Base-by-base conservation (phyloP, 2,113 vertebrate genomes). In the Lepus europaeus region DNA sequence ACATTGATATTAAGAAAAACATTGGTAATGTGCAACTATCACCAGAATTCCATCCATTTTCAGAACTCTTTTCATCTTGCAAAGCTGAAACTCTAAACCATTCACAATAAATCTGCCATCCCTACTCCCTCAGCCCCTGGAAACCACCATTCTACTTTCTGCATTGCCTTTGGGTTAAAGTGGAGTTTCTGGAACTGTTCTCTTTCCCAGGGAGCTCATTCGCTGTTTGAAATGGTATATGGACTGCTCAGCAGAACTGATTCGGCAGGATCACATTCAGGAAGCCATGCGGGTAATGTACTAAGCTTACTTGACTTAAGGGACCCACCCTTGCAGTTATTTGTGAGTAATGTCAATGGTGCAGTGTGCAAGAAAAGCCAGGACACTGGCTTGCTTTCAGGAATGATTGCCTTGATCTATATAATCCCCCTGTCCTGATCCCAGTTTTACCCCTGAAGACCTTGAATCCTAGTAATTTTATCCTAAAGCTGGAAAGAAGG, bases 181-280 rank as follows among this genome's bases (percentile, higher is more conserved):
- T 81, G 89, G 69, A 84, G 20, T 87, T 93, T 36, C 70, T 96
- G 19, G 74, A 66, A 0, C 53, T 96, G 13, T 97, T 97, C 94
- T 98, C 33, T 64, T 93, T 68, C 92, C 1, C 97, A 99, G 99
- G 90, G 99, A 99, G 97, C 98, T 99, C 97, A 99, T 99, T 95
- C 99, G 99, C 13, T 99, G 99, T 97, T 97, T 99, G 95, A 99
- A 99, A 97, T 99, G 99, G 99, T 99, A 99, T 97, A 99, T 99
- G 99, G 99, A 99, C 96, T 99, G 99, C 61, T 99, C 99, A 12
- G 99, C 99, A 33, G 99, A 99, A 97, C 98, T 99, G 16, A 98
- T 99, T 10, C 98, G 99, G 76, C 99, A 99, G 77, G 99, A 99
- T 95, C 99, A 99, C 98, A 99, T 99, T 92, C 99, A 99, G 98